Conservation (phyloP, 2,797 vertebrate species). For the Chaetophractus vellerosus region DNA sequence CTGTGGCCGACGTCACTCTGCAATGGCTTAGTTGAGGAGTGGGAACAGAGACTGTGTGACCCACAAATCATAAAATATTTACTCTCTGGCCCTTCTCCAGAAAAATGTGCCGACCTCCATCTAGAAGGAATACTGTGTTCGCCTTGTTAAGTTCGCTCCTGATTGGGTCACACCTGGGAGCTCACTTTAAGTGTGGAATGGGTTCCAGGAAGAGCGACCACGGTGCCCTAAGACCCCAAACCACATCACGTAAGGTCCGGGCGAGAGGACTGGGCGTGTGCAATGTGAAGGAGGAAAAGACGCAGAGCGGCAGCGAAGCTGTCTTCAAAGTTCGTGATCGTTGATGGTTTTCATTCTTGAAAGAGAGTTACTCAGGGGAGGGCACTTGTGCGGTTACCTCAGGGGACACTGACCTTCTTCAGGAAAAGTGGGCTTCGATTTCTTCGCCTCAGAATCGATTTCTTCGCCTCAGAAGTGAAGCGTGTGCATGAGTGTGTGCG, state of each 20-base stretch:
- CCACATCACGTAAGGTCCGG: background rate
- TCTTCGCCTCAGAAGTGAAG: background rate
- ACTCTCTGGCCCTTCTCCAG: background rate
- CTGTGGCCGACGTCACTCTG: background rate
- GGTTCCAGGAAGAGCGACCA: background rate
- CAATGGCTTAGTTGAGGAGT: background rate
- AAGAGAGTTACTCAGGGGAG: background rate
- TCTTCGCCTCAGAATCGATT: background rate
- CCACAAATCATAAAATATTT: background rate
- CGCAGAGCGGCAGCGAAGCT: background rate
- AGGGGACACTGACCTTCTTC: background rate
- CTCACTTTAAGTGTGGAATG: background rate
- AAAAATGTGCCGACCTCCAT: background rate
- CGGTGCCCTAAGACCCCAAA: background rate
- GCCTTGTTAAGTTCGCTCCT: background rate
- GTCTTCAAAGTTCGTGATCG: background rate
- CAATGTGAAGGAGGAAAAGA: background rate
- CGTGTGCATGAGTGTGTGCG: background rate
- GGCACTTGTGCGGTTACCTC: background rate
- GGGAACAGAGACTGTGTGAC: background rate
- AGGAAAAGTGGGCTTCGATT: background rate
- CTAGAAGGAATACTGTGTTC: background rate
- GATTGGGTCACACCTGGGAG: too few relatives aligned
- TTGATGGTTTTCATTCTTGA: background rate
- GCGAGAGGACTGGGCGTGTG: background rate